These are phyloP conservation scores for Thaumetopoea pityocampa DNA, from an alignment of 1,140 invertebrate genomes.

Conservation along the genomic window DNA sequence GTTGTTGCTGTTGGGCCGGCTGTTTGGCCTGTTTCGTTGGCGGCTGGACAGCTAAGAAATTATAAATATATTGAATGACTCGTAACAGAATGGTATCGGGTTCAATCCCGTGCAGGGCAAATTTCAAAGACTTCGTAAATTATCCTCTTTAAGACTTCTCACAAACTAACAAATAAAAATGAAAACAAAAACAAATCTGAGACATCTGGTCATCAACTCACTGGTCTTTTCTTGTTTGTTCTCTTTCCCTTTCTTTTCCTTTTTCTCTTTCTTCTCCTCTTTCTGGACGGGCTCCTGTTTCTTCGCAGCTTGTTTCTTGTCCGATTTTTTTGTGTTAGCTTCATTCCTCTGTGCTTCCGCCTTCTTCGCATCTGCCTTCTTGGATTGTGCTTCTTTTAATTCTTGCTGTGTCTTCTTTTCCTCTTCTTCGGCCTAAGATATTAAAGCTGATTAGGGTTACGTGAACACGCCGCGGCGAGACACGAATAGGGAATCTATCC, in stretches of 20 bases:
- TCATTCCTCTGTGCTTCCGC: constrained; percentile 30
- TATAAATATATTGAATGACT: constrained; percentile 6
- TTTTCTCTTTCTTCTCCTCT: constrained; percentile 33
- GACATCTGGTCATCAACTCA: too few relatives aligned
- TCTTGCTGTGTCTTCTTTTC: constrained; percentile 38
- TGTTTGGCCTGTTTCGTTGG: constrained; percentile 20
- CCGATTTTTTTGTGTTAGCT: constrained; percentile 18
- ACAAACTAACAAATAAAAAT: too few relatives aligned
- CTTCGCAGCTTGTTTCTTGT: constrained; percentile 11
- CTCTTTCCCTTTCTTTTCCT: constrained; percentile 45
- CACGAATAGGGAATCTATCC: too few relatives aligned
- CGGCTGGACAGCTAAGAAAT: constrained; percentile 11
- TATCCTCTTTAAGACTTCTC: too few relatives aligned
- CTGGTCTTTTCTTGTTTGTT: constrained; percentile 48
- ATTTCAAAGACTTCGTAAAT: too few relatives aligned
- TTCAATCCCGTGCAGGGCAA: too few relatives aligned
- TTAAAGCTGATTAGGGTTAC: too few relatives aligned
- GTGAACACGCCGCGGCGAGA: too few relatives aligned
- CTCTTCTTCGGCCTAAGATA: constrained; percentile 55
- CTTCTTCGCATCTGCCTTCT: constrained; percentile 41
- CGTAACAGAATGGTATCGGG: too few relatives aligned
- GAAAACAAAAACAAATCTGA: too few relatives aligned
- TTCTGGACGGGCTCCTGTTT: constrained; percentile 31
- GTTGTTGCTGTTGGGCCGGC: constrained; percentile 16
- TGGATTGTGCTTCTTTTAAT: constrained; percentile 35